Evolutionary conservation across 2,888 invertebrate species (phyloP).

Genomic region (Leptothorax acervorum): DNA sequence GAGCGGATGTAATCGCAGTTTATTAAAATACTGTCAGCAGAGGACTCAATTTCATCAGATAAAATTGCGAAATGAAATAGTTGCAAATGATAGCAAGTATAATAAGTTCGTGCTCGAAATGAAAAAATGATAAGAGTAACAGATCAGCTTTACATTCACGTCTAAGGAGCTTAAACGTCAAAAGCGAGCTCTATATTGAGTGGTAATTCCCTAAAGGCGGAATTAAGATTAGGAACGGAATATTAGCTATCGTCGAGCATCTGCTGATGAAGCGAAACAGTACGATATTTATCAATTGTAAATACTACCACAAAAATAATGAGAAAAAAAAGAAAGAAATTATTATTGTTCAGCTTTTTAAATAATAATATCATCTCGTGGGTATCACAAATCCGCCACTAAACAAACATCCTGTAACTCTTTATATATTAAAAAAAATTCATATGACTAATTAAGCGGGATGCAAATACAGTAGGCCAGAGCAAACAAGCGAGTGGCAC

Average conservation of each 20-base stretch:
- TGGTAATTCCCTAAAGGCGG: background rate
- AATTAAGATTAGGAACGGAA: slow-evolving; percentile 12
- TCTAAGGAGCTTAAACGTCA: slow-evolving; percentile 27
- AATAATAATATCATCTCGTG: background rate
- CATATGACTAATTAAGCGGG: background rate
- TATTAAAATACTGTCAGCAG: slow-evolving; percentile 14
- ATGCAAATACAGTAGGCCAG: background rate
- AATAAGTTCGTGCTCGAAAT: background rate
- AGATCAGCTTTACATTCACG: slow-evolving; percentile 4
- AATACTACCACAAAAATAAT: background rate
- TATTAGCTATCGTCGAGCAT: slow-evolving; percentile 8
- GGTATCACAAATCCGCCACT: background rate
- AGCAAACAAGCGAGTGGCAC: background rate
- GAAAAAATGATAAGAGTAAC: background rate
- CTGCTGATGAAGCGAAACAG: background rate
- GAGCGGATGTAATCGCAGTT: background rate
- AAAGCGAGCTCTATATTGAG: slow-evolving; percentile 1
- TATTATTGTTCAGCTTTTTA: background rate
- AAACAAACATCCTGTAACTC: background rate
- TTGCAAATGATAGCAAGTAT: background rate
- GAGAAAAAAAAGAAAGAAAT: background rate
- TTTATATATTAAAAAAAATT: background rate
- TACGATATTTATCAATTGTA: background rate
- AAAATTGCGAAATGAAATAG: background rate
- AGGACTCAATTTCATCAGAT: background rate